Evolutionary conservation across 2,888 invertebrate species (phyloP).

Genomic region (Cyclophora albipunctata): DNA sequence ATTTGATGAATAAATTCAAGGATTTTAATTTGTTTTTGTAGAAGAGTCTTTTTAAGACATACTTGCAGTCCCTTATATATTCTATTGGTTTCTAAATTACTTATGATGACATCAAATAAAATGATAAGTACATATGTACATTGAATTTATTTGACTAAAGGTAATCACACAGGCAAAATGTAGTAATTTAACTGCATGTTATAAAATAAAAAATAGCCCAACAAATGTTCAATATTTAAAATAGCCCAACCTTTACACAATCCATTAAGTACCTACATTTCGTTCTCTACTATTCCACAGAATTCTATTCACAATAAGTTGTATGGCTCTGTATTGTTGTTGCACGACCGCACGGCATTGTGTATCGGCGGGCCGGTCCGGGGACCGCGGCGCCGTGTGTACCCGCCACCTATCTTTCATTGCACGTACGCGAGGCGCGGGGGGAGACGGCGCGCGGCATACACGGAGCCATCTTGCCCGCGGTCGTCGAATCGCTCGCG

Average conservation of each 20-base stretch:
- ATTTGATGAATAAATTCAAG: too few species aligned
- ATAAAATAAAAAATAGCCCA: neutral
- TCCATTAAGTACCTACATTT: neutral
- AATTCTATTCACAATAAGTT: neutral
- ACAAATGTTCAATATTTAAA: neutral
- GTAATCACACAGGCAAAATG: neutral
- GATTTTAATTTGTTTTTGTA: too few species aligned
- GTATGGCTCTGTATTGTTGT: neutral
- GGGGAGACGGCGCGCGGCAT: slow-evolving; percentile 55
- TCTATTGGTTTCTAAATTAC: too few species aligned
- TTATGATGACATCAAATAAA: too few species aligned
- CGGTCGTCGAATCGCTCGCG: slow-evolving; percentile 68
- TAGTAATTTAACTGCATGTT: neutral
- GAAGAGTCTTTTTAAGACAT: too few species aligned
- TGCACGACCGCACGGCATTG: too few species aligned
- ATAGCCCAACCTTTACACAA: neutral
- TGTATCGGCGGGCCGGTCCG: slow-evolving; percentile 39
- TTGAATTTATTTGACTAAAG: neutral
- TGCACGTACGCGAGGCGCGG: slow-evolving; percentile 71
- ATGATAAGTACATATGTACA: too few species aligned
- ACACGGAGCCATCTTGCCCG: slow-evolving; percentile 72
- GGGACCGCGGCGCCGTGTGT: slow-evolving; percentile 42
- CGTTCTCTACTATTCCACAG: too few species aligned
- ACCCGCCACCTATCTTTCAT: slow-evolving; percentile 73
- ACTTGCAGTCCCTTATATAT: too few species aligned